phyloP scores from a whole-genome alignment of 2,797 vertebrate genomes.

The Saxicola maurus region DNA sequence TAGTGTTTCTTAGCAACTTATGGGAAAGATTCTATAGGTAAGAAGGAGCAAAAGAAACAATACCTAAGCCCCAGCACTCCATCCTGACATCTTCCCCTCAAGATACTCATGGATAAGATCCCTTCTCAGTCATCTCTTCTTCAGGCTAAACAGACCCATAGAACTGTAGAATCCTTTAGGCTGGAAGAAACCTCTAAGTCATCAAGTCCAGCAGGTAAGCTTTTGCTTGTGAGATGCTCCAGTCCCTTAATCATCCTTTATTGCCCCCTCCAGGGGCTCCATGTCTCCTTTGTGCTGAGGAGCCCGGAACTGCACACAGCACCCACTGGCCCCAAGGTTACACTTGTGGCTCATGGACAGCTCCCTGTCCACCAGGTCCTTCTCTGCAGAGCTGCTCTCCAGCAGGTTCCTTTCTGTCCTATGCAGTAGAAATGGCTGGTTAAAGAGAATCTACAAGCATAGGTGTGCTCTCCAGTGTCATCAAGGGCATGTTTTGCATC shows the following conservation, averaged over 20 bases:
- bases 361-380: background rate
- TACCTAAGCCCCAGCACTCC: too few species aligned
- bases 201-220: rapidly evolving
- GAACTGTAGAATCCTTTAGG: background rate
- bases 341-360: background rate
- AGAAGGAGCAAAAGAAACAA: too few species aligned
- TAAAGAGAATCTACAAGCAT: background rate
- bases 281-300: background rate
- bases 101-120: background rate
- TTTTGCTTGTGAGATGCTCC: background rate
- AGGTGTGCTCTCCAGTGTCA: background rate
- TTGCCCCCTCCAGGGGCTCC: background rate
- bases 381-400: background rate
- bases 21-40: too few species aligned
- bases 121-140: background rate
- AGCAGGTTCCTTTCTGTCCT: background rate
- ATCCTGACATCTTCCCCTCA: background rate
- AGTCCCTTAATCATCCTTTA: too few species aligned
- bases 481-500: background rate
- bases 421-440: background rate
- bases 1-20: too few species aligned
- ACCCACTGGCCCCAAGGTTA: too few species aligned
- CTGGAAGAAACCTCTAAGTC: background rate
- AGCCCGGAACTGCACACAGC: background rate
- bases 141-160: background rate